Base-by-base conservation (phyloP, 2,797 vertebrate genomes). In the Peromyscus eremicus region DNA sequence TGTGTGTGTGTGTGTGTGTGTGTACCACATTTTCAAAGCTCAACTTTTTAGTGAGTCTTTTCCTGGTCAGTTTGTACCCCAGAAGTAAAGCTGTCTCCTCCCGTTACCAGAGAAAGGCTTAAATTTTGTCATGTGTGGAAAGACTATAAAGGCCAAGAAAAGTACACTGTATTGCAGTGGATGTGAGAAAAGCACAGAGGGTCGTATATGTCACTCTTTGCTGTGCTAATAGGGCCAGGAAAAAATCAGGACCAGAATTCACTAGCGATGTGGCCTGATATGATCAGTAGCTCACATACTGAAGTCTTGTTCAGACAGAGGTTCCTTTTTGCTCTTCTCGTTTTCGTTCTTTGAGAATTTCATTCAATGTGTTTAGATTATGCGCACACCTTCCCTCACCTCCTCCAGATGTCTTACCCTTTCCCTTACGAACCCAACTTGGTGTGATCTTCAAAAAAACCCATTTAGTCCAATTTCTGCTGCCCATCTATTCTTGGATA, bases 1-100 rank as follows among this genome's bases (percentile, higher is more conserved):
- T 66, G 12, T 66, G 12, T 14, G 27, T 68, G 29, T 34, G 29
- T 68, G 13, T 68, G 29, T 68, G 13, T 68, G 29, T 68, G 11
- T 68, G 13, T 32, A 5, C 6, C 4, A 68, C 37, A 83, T 83
- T 83, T 83, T 83, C 81, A 40, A 83, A 64, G 13, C n/a, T 92
- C 13, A 76, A 64, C 16, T 92, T 95, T 91, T 32, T 73, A 87
- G 46, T 77, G 77, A 93, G 89, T 85, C 55, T 25, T 89, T 89
- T 52, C 27, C 16, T 46, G 60, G n/a, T 62, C 14, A 75, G 32
- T 75, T 43, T 86, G 66, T 52, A 70, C 13, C 21, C 46, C 29
- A 71, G 21, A 70, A 86, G 70, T 70, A 86, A 86, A 70, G 23
- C 14, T 90, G 43, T 52, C 21, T 52, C 11, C 86, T 85, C 6